phyloP scores from a whole-genome alignment of 1,140 invertebrate species.

The Euschistus heros region DNA sequence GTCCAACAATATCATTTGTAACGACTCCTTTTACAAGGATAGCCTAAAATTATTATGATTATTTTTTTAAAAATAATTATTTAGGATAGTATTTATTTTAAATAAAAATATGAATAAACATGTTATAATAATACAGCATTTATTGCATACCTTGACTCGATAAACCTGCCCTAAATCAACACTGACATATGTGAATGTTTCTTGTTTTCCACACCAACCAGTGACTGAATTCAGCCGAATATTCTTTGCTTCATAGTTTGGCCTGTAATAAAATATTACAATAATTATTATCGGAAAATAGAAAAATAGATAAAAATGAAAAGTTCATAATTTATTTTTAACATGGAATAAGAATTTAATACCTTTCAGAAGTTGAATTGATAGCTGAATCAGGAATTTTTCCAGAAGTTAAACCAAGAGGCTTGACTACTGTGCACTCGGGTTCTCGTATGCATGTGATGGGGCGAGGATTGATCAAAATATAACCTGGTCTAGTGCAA shows the following conservation, averaged over 20 bases:
- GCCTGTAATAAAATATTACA: constrained; percentile 35
- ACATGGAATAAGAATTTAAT: not conserved
- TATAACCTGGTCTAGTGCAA: constrained; percentile 84
- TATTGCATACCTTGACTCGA: constrained; percentile 56
- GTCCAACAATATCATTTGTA: constrained; percentile 86
- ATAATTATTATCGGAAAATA: not conserved
- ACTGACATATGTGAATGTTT: constrained; percentile 90
- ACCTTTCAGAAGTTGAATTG: constrained; percentile 81
- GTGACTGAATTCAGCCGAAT: constrained; percentile 86
- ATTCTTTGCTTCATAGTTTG: constrained; percentile 84
- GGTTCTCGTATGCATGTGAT: constrained; percentile 85
- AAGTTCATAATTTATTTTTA: not conserved
- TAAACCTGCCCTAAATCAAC: constrained; percentile 86
- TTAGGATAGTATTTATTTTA: not conserved
- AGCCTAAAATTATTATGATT: constrained; percentile 37
- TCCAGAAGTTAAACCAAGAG: constrained; percentile 82
- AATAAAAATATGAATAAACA: not conserved
- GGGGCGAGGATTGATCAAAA: constrained; percentile 78
- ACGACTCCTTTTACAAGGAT: constrained; percentile 89
- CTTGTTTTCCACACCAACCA: constrained; percentile 89
- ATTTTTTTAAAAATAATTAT: constrained; percentile 7
- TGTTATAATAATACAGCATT: not conserved
- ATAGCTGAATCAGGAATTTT: constrained; percentile 90
- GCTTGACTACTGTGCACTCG: constrained; percentile 85
- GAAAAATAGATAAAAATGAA: not conserved